Evolutionary conservation across 2,113 vertebrate genomes (phyloP), one percentile per base, ranked within the genome.

Genomic region (Saguinus midas): DNA sequence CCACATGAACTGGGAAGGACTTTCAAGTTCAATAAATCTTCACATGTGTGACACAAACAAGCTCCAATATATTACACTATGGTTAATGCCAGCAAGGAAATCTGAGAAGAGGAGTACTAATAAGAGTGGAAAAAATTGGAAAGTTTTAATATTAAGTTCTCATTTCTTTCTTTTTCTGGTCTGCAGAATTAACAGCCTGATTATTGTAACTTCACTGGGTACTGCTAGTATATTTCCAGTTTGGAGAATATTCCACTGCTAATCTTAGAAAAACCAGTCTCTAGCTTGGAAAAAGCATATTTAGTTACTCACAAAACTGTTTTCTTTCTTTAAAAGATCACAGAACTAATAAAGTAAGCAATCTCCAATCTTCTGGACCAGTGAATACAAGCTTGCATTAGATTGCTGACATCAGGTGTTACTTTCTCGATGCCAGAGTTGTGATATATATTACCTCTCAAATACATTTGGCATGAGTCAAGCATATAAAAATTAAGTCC

Each of bases 21-120:
- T 98, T 97, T 97, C 95, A 97, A 97, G 89, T 95, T 92, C 95
- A 98, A 96, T 98, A 96, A 97, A 97, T 97, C 95, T 94, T 95
- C 91, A 35, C 84, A 79, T 78, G 78, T 96, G 87, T 96, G 93
- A 97, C 93, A 94, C 90, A 96, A 97, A 85, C 79, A 96, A 90
- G 83, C 40, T 93, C 86, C 5, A 8, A 27, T 94, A 64, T 6
- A 21, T 21, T 6, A 58, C 3, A 21, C 23, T 6, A 20, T 58
- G 1, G 35, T 79, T 68, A 91, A 61, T 83, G 76, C 92, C 82
- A 93, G 37, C 66, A 58, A 58, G 82, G 97, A 95, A 96, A 95
- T 81, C 87, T 85, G 90, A 98, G 73, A 90, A 12, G 8, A 75
- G 57, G 90, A 82, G 90, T 81, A 82, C 90, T 97, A 91, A 96